Base-by-base conservation (phyloP, 1,140 invertebrate species). In the Zaprionus taronus region DNA sequence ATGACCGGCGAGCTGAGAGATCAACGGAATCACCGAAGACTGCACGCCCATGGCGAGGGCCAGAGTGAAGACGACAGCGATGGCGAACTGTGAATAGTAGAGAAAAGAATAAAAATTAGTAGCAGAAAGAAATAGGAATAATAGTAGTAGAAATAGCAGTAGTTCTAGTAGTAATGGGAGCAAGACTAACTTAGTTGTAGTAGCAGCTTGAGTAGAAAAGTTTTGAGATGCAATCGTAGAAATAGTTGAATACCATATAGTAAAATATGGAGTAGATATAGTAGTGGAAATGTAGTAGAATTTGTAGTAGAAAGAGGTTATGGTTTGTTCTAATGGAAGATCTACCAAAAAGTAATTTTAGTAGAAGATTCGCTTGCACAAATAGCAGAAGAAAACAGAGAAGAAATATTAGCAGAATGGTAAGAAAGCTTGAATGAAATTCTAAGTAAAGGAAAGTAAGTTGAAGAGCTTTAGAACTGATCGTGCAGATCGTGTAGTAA, bases 11-110 rank as follows among this genome's bases (percentile, higher is more conserved):
- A 89, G 47, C 69, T 87, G 89, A 34, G 84, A 81, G 44, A 79
- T 55, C 85, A 77, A 80, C 14, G 90, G 90, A 64, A 90, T 90
- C 68, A 92, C 77, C 11, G 91, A 92, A 12, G 90, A 92, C 81
- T 92, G 87, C 17, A 90, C 87, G 62, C 91, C 91, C 83, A 92
- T 72, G 82, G 91, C 87, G n/a, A 92, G 81, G 81, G 91, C 91
- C 82, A 92, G 66, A 64, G 84, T 90, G 65, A 92, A 79, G 69
- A 92, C 68, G 60, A 77, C 63, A 24, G 80, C 86, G 62, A 82
- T 65, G 63, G 81, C 83, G 90, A 92, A 92, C 91, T 92, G 51
- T 1, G 41, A 34, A 51, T 6, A n/a, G n/a, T 15, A 9, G n/a
- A 51, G 6, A 24, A 51, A 24, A 12, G 4, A 1, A 17, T 6